These are phyloP conservation scores for Hexactinellida sp. DNA, from an alignment of 37 sponge, comb jelly and placozoan genomes.

Conservation along the genomic window DNA sequence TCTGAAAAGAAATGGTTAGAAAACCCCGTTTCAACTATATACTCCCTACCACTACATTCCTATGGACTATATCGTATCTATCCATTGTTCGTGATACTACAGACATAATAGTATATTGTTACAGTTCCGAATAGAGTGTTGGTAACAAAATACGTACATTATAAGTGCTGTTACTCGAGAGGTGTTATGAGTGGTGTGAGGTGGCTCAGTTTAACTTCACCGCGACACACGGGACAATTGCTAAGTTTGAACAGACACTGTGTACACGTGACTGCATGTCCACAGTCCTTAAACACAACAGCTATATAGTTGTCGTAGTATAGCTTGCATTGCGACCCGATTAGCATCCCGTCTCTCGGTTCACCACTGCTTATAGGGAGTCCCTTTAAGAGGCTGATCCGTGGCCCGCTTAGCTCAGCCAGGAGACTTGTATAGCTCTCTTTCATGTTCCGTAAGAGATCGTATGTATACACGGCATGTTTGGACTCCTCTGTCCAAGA, in stretches of 20 bases:
- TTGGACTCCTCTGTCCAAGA: neutral
- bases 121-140: too few species aligned
- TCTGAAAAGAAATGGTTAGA: too few species aligned
- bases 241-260: conserved; percentile 2
- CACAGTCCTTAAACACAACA: neutral
- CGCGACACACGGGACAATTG: neutral
- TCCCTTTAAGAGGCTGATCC: neutral
- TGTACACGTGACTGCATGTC: neutral
- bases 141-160: too few species aligned
- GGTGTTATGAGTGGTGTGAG: neutral
- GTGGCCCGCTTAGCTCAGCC: neutral
- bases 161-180: neutral
- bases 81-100: too few species aligned
- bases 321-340: neutral
- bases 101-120: too few species aligned
- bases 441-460: conserved; percentile 1
- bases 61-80: too few species aligned
- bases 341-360: neutral
- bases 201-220: conserved; percentile 15
- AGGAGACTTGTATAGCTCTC: neutral
- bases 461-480: neutral
- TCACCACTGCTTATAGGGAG: neutral
- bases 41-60: too few species aligned
- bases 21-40: too few species aligned
- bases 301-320: neutral